Conservation (phyloP, 2,113 vertebrate species). For the Cranoglanis bouderius region DNA sequence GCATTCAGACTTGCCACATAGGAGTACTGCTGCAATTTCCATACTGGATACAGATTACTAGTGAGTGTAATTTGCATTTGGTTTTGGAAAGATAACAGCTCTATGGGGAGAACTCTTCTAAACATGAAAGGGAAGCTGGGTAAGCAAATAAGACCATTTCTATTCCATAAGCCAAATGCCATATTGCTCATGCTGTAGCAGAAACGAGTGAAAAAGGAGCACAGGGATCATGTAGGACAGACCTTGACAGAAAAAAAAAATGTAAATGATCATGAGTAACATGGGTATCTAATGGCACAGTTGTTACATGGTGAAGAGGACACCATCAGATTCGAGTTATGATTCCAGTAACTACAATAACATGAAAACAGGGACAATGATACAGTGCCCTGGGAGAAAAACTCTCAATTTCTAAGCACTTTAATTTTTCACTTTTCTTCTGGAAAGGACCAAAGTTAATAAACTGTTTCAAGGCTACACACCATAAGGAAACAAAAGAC, state of each 20-base stretch:
- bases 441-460: not conserved
- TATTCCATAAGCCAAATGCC: not conserved
- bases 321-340: not conserved
- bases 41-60: constrained; percentile 13
- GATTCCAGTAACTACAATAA: not conserved
- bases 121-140: constrained; percentile 23
- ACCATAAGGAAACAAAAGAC: constrained; percentile 12
- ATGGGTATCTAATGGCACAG: not conserved
- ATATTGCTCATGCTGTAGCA: not conserved
- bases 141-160: constrained; percentile 28
- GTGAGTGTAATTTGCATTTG: constrained; percentile 60
- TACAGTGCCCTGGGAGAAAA: not conserved
- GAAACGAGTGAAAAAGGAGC: too few species aligned
- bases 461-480: not conserved
- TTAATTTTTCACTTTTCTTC: not conserved
- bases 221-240: not conserved
- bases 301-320: not conserved
- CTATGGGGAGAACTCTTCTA: constrained; percentile 33
- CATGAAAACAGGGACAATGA: not conserved
- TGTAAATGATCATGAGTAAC: not conserved
- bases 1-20: not conserved
- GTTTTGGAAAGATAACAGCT: constrained; percentile 47
- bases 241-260: not conserved
- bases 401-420: not conserved
- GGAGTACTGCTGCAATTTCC: constrained; percentile 30